These are phyloP conservation scores for Capreolus pygargus DNA, from an alignment of 2,113 vertebrate species.

Conservation along the genomic window DNA sequence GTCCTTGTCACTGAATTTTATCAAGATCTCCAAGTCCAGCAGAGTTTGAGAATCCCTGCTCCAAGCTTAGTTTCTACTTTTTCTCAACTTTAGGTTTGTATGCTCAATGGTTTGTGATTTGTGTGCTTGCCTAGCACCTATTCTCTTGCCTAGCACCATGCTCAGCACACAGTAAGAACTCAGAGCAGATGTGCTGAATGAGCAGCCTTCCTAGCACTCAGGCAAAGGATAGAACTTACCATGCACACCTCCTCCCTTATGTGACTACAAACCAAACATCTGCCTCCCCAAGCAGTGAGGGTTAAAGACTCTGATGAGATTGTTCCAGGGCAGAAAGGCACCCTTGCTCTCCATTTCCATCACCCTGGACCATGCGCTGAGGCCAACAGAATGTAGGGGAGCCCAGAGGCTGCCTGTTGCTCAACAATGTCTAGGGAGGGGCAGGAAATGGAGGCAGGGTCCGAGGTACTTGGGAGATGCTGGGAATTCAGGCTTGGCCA, in stretches of 20 bases:
- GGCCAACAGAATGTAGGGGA: not conserved
- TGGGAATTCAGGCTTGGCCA: slow-evolving; percentile 18
- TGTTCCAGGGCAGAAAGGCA: not conserved
- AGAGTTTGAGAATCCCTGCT: not conserved
- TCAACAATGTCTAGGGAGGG: not conserved
- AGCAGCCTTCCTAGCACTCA: not conserved
- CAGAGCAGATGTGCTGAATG: not conserved
- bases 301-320: not conserved
- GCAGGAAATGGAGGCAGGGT: slow-evolving; percentile 34
- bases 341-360: not conserved
- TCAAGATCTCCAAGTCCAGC: not conserved
- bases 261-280: not conserved
- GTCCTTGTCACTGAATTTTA: not conserved
- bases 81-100: not conserved
- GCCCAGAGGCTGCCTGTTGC: not conserved
- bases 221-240: not conserved
- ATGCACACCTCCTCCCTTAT: accelerated
- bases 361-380: not conserved
- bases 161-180: not conserved
- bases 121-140: not conserved
- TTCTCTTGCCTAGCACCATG: not conserved
- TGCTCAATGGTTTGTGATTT: not conserved
- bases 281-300: not conserved
- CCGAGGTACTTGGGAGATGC: slow-evolving; percentile 36
- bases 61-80: not conserved